Evolutionary conservation across 2,888 invertebrate genomes (phyloP).

Genomic region (Pyrrhosoma nymphula): DNA sequence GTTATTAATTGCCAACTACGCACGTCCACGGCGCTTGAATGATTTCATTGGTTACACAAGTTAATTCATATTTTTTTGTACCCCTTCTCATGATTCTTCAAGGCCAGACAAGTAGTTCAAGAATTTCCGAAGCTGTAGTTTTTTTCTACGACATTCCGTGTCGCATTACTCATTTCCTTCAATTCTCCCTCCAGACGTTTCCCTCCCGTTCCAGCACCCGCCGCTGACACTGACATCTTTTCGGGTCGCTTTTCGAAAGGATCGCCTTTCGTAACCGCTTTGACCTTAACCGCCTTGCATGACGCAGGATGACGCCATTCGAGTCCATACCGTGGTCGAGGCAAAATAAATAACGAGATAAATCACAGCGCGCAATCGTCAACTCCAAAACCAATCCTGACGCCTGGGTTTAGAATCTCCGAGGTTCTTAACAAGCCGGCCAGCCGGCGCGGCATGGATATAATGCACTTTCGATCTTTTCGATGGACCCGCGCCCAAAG

Average conservation of each 20-base stretch:
- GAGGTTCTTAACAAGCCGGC: background rate
- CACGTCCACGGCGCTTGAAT: no score
- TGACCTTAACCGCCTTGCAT: background rate
- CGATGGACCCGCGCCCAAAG: background rate
- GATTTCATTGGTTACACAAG: no score
- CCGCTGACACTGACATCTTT: background rate
- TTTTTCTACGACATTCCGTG: background rate
- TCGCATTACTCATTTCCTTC: background rate
- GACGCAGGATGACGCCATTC: background rate
- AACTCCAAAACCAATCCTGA: background rate
- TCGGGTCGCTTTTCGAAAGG: background rate
- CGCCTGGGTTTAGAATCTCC: background rate
- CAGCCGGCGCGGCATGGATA: background rate
- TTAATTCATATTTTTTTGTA: no score
- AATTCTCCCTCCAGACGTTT: background rate
- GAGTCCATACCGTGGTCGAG: no score
- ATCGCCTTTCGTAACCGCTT: background rate
- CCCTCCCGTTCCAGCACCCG: background rate
- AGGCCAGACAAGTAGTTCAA: no score
- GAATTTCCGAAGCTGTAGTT: background rate
- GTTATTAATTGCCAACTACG: no score
- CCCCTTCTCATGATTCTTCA: no score
- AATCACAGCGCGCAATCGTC: background rate
- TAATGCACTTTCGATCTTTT: conserved; percentile 15
- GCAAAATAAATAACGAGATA: background rate